Evolutionary conservation across 30 jellyfish, hydroid and myxozoan species (phyloP).

Genomic region (Pseudorhiza aurosa): DNA sequence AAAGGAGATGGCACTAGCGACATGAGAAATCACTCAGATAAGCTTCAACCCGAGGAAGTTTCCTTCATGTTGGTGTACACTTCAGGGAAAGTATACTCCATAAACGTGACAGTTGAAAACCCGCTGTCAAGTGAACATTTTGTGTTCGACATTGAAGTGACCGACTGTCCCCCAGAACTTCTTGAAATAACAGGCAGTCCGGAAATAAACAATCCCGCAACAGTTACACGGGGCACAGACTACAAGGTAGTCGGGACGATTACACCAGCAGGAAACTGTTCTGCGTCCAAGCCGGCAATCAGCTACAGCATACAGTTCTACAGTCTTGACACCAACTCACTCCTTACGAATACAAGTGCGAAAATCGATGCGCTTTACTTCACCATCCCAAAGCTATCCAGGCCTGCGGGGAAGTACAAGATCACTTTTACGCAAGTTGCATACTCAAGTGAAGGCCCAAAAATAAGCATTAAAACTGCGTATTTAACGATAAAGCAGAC

Average conservation of each 20-base stretch:
- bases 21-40: constrained; percentile 19
- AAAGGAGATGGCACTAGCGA: constrained; percentile 11
- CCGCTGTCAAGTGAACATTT: constrained; percentile 9
- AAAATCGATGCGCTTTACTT: neutral
- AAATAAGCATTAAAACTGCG: constrained; percentile 21
- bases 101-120: constrained; percentile 7
- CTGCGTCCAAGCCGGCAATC: neutral
- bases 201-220: constrained; percentile 19
- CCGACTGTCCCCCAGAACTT: constrained; percentile 37
- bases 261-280: constrained; percentile 12
- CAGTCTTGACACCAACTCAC: neutral
- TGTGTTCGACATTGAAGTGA: constrained; percentile 23
- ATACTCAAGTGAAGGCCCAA: neutral
- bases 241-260: constrained; percentile 49
- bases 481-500: constrained; percentile 53
- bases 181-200: constrained; percentile 67
- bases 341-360: neutral
- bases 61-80: constrained; percentile 13
- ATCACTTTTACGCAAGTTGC: constrained; percentile 15
- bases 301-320: constrained; percentile 11
- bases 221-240: constrained; percentile 50
- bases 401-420: constrained; percentile 48
- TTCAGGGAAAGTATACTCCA: neutral
- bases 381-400: neutral
- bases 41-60: neutral